Evolutionary conservation across 2,888 invertebrate genomes (phyloP).

Genomic region (Seladonia tumulorum): DNA sequence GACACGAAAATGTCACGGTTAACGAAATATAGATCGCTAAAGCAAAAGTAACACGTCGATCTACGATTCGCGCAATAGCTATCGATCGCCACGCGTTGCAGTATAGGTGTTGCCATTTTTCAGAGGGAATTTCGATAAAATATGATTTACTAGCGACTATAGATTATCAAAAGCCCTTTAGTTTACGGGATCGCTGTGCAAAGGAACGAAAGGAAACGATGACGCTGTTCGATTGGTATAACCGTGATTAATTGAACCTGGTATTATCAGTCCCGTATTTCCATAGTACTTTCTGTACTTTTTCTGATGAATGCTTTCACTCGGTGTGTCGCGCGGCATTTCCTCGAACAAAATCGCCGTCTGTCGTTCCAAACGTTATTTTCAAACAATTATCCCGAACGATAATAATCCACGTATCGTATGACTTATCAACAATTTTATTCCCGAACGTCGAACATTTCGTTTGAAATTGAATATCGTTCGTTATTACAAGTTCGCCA

Average conservation of each 20-base stretch:
- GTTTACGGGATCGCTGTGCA: slow-evolving; percentile 1
- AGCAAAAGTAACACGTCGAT: neutral
- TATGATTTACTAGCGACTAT: slow-evolving; percentile 38
- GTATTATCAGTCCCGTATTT: slow-evolving; percentile 13
- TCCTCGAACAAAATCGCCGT: neutral
- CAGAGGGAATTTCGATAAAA: slow-evolving; percentile 48
- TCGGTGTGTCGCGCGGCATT: neutral
- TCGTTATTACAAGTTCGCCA: accelerated
- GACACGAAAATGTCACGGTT: neutral
- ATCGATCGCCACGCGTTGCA: slow-evolving; percentile 38
- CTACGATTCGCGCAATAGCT: slow-evolving; percentile 24
- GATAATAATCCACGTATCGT: neutral
- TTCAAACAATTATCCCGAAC: neutral
- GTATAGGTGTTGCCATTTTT: slow-evolving; percentile 38
- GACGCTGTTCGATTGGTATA: slow-evolving; percentile 24
- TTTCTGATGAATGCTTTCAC: neutral
- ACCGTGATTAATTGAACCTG: slow-evolving; percentile 33
- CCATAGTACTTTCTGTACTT: neutral
- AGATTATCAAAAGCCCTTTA: slow-evolving; percentile 40
- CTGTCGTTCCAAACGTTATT: neutral
- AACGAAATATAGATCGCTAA: neutral
- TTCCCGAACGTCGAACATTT: neutral
- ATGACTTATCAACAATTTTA: no score
- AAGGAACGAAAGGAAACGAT: slow-evolving; percentile 20
- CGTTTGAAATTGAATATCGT: neutral